These are phyloP conservation scores for Meganola albula DNA, from an alignment of 2,888 invertebrate genomes.

Conservation along the genomic window DNA sequence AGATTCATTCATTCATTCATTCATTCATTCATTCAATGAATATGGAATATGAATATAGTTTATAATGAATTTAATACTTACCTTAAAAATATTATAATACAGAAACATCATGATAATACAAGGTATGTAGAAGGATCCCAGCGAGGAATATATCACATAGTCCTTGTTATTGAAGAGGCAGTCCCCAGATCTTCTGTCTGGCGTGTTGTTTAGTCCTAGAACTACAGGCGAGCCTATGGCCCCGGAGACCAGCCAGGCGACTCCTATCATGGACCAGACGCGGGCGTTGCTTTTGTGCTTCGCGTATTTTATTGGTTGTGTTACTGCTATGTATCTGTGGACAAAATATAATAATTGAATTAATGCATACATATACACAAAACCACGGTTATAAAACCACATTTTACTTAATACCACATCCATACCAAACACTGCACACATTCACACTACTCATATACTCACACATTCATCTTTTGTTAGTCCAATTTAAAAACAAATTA, in stretches of 20 bases:
- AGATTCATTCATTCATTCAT: too few species aligned
- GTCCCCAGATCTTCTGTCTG: constrained; percentile 86
- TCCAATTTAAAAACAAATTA: too few species aligned
- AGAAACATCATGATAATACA: constrained; percentile 98
- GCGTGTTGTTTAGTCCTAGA: constrained; percentile 95
- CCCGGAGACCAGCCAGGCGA: constrained; percentile 95
- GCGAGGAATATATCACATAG: constrained; percentile 98
- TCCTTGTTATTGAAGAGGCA: constrained; percentile 99
- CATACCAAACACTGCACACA: too few species aligned
- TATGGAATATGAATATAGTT: too few species aligned
- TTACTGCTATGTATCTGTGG: constrained; percentile 97
- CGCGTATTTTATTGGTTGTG: constrained; percentile 98
- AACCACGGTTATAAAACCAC: too few species aligned
- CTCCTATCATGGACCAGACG: constrained; percentile 94
- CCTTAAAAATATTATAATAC: constrained; percentile 98
- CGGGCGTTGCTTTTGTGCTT: constrained; percentile 97
- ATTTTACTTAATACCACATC: too few species aligned
- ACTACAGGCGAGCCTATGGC: constrained; percentile 98
- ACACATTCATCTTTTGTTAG: too few species aligned
- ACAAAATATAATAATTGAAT: constrained; percentile 10
- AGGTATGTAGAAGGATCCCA: constrained; percentile 99
- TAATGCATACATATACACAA: too few species aligned
- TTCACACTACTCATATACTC: too few species aligned
- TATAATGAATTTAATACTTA: too few species aligned
- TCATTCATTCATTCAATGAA: too few species aligned